Conservation (phyloP, 2,797 vertebrate genomes). For the Muscicapa striata region DNA sequence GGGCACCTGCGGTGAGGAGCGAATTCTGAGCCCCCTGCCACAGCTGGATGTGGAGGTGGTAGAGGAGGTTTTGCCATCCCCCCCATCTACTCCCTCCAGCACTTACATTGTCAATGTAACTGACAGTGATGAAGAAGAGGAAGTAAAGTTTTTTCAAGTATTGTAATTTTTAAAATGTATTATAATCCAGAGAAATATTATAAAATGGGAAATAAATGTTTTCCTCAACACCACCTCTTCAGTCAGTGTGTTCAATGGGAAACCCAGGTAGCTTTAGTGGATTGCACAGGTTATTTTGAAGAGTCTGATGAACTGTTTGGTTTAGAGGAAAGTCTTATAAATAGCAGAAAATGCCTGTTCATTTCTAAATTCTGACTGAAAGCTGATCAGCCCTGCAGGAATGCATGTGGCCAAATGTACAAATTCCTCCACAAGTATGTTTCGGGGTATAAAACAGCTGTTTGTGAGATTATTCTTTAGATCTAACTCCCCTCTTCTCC, state of each 20-base stretch:
- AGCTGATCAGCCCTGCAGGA: constrained; percentile 47
- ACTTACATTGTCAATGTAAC: constrained; percentile 72
- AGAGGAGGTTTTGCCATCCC: constrained; percentile 71
- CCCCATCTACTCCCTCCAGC: constrained; percentile 60
- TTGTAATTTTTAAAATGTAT: constrained; percentile 71
- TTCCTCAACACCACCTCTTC: constrained; percentile 56
- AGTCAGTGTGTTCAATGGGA: constrained; percentile 59
- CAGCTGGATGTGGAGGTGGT: constrained; percentile 60
- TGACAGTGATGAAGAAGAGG: constrained; percentile 77
- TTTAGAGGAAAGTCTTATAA: constrained; percentile 42
- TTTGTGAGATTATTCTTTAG: constrained; percentile 12
- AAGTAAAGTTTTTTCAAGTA: constrained; percentile 76
- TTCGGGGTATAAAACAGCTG: constrained; percentile 53
- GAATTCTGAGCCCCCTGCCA: constrained; percentile 53
- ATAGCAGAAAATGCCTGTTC: constrained; percentile 45
- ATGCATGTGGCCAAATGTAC: constrained; percentile 40
- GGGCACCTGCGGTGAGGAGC: constrained; percentile 51
- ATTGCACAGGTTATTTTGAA: neutral
- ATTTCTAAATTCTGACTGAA: constrained; percentile 52
- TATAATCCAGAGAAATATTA: neutral
- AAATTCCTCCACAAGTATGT: constrained; percentile 26
- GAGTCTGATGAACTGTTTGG: neutral
- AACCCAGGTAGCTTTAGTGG: neutral
- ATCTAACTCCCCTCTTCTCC: neutral
- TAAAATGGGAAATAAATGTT: constrained; percentile 69